These are phyloP conservation scores for Plagiodera versicolora DNA, from an alignment of 2,888 invertebrate genomes.

Conservation along the genomic window DNA sequence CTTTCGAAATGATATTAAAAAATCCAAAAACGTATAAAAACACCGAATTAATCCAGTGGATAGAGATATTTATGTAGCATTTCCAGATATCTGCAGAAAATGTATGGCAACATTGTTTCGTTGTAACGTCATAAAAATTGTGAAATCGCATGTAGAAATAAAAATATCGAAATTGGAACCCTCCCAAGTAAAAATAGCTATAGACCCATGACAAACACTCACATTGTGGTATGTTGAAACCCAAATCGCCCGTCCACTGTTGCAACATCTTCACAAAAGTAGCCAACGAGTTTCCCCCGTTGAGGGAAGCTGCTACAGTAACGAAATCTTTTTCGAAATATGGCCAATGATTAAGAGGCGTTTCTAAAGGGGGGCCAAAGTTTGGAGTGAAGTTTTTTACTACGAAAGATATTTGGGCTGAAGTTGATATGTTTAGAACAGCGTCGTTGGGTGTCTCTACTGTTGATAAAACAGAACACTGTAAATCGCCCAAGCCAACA, in stretches of 20 bases:
- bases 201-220: conserved; percentile 40
- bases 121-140: no score
- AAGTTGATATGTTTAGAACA: conserved; percentile 84
- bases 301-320: conserved; percentile 84
- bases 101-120: no score
- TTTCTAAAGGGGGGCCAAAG: conserved; percentile 40
- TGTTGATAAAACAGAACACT: conserved; percentile 81
- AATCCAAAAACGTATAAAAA: no score
- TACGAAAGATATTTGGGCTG: conserved; percentile 81
- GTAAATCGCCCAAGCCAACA: conserved; percentile 79
- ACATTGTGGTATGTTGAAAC: conserved; percentile 74
- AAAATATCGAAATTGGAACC: no score
- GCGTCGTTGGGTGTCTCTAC: conserved; percentile 67
- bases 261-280: conserved; percentile 79
- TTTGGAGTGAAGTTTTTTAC: conserved; percentile 59
- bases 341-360: conserved; percentile 72
- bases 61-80: no score
- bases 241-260: conserved; percentile 78
- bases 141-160: no score
- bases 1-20: no score
- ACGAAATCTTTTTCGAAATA: conserved; percentile 74
- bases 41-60: no score
- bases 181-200: no score
- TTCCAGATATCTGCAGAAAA: no score
- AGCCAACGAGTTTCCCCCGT: conserved; percentile 79